These are phyloP conservation scores for Spea bombifrons DNA, from an alignment of 2,113 vertebrate genomes.

Conservation along the genomic window DNA sequence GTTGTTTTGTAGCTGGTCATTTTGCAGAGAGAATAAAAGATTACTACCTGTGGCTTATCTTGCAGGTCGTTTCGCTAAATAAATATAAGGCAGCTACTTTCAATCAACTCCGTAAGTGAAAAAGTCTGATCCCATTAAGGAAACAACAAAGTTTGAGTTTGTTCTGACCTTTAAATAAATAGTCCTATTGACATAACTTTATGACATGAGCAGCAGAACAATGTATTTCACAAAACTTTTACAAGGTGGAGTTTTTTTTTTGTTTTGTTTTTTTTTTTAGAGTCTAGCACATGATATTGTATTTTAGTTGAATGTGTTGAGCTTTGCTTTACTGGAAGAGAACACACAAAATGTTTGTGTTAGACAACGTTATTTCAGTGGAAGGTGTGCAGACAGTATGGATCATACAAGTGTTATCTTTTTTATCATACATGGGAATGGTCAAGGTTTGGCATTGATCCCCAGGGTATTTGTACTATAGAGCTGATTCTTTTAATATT, in stretches of 20 bases:
- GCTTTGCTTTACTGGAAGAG: too few species aligned
- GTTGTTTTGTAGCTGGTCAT: conserved; percentile 20
- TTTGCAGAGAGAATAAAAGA: conserved; percentile 24
- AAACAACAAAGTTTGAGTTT: conserved; percentile 24
- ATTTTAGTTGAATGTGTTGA: neutral
- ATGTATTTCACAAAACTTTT: conserved; percentile 28
- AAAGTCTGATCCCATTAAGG: conserved; percentile 31
- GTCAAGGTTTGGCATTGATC: neutral
- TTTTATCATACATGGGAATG: neutral
- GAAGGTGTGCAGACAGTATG: neutral
- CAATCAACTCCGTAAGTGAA: conserved; percentile 17
- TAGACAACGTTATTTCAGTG: neutral
- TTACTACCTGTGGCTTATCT: conserved; percentile 27
- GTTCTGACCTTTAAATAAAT: conserved; percentile 25
- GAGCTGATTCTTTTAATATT: too few species aligned
- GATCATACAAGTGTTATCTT: neutral
- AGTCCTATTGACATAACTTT: conserved; percentile 36
- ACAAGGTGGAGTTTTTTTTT: neutral
- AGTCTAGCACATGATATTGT: conserved; percentile 11
- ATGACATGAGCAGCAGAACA: conserved; percentile 17
- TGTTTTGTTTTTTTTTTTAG: too few species aligned
- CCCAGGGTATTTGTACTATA: too few species aligned
- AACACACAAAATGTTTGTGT: neutral
- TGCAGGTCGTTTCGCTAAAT: conserved; percentile 40
- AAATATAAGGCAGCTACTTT: conserved; percentile 23